Conservation (phyloP, 2,888 invertebrate genomes). For the Eupithecia pulchellata region DNA sequence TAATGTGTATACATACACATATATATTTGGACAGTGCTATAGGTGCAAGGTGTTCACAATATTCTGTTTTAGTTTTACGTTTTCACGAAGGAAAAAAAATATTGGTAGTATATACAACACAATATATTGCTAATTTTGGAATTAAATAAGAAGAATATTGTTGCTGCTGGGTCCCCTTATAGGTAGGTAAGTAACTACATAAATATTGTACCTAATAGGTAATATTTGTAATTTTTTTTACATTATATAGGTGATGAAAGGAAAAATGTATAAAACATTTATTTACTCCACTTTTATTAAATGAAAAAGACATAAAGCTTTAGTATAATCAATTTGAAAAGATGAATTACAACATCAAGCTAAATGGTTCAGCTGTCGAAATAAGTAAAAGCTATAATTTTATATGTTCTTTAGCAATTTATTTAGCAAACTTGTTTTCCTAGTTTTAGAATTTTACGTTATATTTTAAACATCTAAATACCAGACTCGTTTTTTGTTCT, state of each 20-base stretch:
- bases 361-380: conserved; percentile 27
- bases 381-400: conserved; percentile 28
- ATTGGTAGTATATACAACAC: too few relatives aligned
- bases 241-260: background rate
- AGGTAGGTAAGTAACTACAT: too few relatives aligned
- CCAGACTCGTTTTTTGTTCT: conserved; percentile 23
- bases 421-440: conserved; percentile 36
- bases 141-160: too few relatives aligned
- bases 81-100: background rate
- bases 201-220: background rate
- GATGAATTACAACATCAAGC: conserved; percentile 35
- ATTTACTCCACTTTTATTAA: conserved; percentile 15
- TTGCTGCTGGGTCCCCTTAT: too few relatives aligned
- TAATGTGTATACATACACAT: too few relatives aligned
- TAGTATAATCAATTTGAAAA: conserved; percentile 28
- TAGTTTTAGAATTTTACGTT: conserved; percentile 18
- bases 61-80: background rate
- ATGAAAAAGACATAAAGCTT: conserved; percentile 27
- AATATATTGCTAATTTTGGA: too few relatives aligned
- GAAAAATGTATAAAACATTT: background rate
- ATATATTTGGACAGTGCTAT: too few relatives aligned
- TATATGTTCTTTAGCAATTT: conserved; percentile 26
- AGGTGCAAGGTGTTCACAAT: background rate
- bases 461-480: conserved; percentile 16
- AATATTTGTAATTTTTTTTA: background rate